A percentile compares a stretch with the other conserved stretches of the same genome.
Evolutionary conservation across 2,888 invertebrate genomes (phyloP).

Genomic region (Helleia helle): DNA sequence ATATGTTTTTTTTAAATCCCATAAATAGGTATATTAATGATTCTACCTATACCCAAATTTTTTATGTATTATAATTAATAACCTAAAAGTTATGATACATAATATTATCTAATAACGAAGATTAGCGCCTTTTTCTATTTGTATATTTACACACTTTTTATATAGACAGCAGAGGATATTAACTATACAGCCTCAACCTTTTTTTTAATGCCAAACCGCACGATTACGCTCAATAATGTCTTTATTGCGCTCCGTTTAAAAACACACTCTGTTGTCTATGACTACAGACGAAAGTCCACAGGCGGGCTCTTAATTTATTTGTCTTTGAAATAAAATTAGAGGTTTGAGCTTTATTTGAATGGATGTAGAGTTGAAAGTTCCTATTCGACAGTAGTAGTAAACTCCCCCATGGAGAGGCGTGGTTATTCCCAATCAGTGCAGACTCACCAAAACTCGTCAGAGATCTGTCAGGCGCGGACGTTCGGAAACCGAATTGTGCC

Average conservation of each 20-base stretch:
- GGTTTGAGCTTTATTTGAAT: slow-evolving; percentile 1
- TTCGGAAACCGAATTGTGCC: slow-evolving; percentile 24
- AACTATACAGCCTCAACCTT: slow-evolving; percentile 11
- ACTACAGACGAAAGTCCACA: slow-evolving; percentile 10
- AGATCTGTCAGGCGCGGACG: slow-evolving; percentile 24
- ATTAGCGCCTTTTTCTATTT: slow-evolving; percentile 5
- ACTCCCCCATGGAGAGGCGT: slow-evolving; percentile 26
- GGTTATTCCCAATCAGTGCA: slow-evolving; percentile 21
- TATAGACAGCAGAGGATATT: slow-evolving; percentile 3
- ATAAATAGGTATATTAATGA: too few species aligned
- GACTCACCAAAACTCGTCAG: slow-evolving; percentile 22
- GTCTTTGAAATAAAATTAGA: not conserved
- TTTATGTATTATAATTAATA: too few species aligned
- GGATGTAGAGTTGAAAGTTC: slow-evolving; percentile 7
- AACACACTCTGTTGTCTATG: not conserved
- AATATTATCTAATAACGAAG: not conserved
- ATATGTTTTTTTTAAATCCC: too few species aligned
- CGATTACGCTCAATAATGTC: slow-evolving; percentile 25
- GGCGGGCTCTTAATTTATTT: not conserved
- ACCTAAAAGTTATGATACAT: not conserved
- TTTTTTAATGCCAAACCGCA: slow-evolving; percentile 25
- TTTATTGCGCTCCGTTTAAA: slow-evolving; percentile 7
- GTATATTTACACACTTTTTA: slow-evolving; percentile 6
- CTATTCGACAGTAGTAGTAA: not conserved
- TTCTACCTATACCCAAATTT: too few species aligned